Conservation (phyloP, 2,888 invertebrate species). For the Lydus trimaculatus region DNA sequence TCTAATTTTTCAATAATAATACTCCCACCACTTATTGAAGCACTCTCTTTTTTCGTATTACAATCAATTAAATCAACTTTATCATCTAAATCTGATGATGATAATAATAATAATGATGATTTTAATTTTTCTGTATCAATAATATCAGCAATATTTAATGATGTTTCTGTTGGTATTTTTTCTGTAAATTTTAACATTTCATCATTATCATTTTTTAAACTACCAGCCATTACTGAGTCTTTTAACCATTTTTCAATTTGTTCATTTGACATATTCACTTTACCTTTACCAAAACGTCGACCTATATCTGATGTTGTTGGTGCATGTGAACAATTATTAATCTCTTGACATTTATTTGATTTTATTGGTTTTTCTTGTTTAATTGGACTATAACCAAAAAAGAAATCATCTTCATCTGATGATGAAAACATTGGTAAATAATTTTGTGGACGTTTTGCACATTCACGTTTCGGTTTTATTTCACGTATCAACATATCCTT, state of each 20-base stretch:
- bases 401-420: slow-evolving; percentile 62
- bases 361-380: slow-evolving; percentile 27
- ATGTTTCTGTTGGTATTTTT: slow-evolving; percentile 51
- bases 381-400: slow-evolving; percentile 49
- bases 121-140: slow-evolving; percentile 45
- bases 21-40: slow-evolving; percentile 31
- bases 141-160: slow-evolving; percentile 40
- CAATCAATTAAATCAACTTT: slow-evolving; percentile 14
- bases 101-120: slow-evolving; percentile 37
- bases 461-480: slow-evolving; percentile 56
- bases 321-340: slow-evolving; percentile 26
- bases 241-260: slow-evolving; percentile 73
- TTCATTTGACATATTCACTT: slow-evolving; percentile 74
- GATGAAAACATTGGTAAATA: slow-evolving; percentile 57
- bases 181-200: slow-evolving; percentile 56
- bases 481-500: slow-evolving; percentile 22
- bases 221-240: slow-evolving; percentile 57
- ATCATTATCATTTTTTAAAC: slow-evolving; percentile 54
- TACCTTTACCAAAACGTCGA: slow-evolving; percentile 63
- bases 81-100: slow-evolving; percentile 15
- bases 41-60: slow-evolving; percentile 24
- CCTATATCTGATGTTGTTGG: slow-evolving; percentile 58
- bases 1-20: slow-evolving; percentile 12
- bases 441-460: slow-evolving; percentile 56
- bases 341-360: slow-evolving; percentile 7